Percentiles rank a stretch among this genome's conserved stretches.
Evolutionary conservation across 2,113 vertebrate species (phyloP).

Genomic region (Ramphastos sulfuratus): DNA sequence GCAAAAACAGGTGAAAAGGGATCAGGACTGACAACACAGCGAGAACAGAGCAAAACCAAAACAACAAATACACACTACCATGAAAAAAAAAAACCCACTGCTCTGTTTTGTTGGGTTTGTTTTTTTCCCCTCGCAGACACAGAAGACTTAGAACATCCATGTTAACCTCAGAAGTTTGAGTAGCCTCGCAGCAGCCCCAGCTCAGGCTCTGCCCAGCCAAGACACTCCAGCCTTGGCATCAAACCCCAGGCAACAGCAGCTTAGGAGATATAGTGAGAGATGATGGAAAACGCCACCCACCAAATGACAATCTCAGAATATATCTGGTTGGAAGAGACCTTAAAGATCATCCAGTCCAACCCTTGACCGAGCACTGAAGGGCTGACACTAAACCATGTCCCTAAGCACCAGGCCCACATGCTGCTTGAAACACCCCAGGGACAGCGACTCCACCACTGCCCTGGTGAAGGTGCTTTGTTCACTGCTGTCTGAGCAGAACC

Average conservation of each 20-base stretch:
- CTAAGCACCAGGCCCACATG: too few relatives aligned
- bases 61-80: too few relatives aligned
- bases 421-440: too few relatives aligned
- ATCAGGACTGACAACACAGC: not conserved
- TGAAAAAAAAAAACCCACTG: not conserved
- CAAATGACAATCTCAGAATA: too few relatives aligned
- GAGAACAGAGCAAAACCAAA: too few relatives aligned
- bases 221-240: not conserved
- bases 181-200: not conserved
- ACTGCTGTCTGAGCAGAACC: accelerated
- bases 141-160: not conserved
- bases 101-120: not conserved
- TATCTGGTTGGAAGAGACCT: too few relatives aligned
- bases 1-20: not conserved
- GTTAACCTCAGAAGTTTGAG: not conserved
- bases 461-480: too few relatives aligned
- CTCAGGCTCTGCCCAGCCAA: not conserved
- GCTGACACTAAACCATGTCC: too few relatives aligned
- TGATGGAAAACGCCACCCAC: accelerated
- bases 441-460: too few relatives aligned
- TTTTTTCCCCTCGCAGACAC: not conserved
- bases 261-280: not conserved
- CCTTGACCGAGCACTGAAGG: too few relatives aligned
- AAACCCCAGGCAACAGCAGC: not conserved
- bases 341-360: too few relatives aligned